A percentile compares a stretch with the other conserved stretches of the same genome.
These are phyloP conservation scores for Nephrotoma appendiculata DNA, from an alignment of 2,888 invertebrate genomes.

Conservation along the genomic window DNA sequence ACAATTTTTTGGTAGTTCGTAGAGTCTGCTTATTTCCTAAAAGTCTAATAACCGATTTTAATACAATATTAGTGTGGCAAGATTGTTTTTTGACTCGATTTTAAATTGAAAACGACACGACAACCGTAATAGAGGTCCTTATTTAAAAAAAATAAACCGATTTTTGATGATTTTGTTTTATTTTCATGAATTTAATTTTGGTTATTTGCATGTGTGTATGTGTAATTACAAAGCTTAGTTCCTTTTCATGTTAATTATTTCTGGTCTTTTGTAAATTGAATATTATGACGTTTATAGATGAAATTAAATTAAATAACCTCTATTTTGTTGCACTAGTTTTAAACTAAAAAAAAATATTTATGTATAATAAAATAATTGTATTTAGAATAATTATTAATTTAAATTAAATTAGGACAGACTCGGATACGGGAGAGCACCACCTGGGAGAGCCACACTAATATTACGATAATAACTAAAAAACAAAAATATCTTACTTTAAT, in stretches of 20 bases:
- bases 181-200: not conserved
- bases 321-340: not conserved
- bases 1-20: too few relatives aligned
- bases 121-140: too few relatives aligned
- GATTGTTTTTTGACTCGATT: too few relatives aligned
- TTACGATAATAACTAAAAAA: not conserved
- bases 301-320: not conserved
- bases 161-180: not conserved
- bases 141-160: too few relatives aligned
- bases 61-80: too few relatives aligned
- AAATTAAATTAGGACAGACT: not conserved
- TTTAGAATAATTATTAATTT: too few relatives aligned
- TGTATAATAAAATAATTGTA: not conserved
- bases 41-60: too few relatives aligned
- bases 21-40: too few relatives aligned
- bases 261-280: not conserved
- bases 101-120: too few relatives aligned
- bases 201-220: not conserved
- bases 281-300: not conserved
- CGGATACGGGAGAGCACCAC: not conserved
- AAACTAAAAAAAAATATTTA: not conserved
- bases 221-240: not conserved
- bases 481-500: not conserved
- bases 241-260: not conserved
- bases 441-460: not conserved